These are phyloP conservation scores for Leptinotarsa tumamoca DNA, from an alignment of 2,888 invertebrate species.

Conservation along the genomic window DNA sequence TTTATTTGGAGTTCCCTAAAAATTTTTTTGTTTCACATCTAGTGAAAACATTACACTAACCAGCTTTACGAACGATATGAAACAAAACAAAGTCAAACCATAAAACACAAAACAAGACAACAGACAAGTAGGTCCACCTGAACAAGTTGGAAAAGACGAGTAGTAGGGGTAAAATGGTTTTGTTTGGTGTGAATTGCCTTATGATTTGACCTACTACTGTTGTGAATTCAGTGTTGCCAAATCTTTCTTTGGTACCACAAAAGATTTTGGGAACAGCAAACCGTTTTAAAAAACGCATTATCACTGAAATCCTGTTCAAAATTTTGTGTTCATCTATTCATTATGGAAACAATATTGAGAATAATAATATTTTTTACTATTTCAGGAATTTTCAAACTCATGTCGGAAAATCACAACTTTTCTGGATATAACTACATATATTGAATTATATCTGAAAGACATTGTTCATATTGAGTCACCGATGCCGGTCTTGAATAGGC, in stretches of 20 bases:
- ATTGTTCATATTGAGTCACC: too few species aligned
- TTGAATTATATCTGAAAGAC: too few species aligned
- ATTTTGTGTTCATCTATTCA: too few species aligned
- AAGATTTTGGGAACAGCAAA: background rate
- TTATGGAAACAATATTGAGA: too few species aligned
- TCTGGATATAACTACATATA: too few species aligned
- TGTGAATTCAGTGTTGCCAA: background rate
- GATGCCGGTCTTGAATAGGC: too few species aligned
- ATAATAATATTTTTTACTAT: too few species aligned
- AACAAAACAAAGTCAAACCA: background rate
- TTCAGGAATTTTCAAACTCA: too few species aligned
- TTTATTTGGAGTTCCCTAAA: background rate
- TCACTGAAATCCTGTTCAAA: too few species aligned
- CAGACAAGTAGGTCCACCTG: background rate
- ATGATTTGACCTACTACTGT: background rate
- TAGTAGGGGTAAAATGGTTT: too few species aligned
- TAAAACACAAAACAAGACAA: background rate
- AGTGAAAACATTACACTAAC: background rate
- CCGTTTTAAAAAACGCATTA: too few species aligned
- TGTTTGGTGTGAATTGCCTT: background rate
- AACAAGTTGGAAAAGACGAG: background rate
- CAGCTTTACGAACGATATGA: background rate
- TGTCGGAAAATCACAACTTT: too few species aligned
- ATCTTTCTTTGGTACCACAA: background rate
- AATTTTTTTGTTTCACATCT: background rate